These are phyloP conservation scores for Poecilus cupreus DNA, from an alignment of 2,888 invertebrate species.

Conservation along the genomic window DNA sequence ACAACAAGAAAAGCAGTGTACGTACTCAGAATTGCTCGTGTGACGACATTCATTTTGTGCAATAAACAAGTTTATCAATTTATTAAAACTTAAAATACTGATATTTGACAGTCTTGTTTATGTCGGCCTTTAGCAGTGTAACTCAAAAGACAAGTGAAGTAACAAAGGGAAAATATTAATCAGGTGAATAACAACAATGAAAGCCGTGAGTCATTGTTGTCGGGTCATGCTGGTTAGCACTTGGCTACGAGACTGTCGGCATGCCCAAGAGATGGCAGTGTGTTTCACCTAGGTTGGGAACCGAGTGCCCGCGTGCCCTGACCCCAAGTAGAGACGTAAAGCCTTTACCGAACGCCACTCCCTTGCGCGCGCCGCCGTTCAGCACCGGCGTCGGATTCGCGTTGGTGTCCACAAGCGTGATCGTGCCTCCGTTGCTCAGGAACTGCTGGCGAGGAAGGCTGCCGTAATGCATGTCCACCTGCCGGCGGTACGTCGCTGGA, in stretches of 20 bases:
- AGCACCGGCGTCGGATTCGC: conserved; percentile 69
- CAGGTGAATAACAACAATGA: conserved; percentile 29
- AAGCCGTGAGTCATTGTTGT: conserved; percentile 28
- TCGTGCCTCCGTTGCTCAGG: conserved; percentile 70
- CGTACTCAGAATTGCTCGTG: background rate
- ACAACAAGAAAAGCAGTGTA: conserved; percentile 1
- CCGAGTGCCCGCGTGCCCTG: conserved; percentile 87
- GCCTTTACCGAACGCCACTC: conserved; percentile 85
- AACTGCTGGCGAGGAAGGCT: conserved; percentile 85
- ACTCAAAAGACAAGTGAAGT: background rate
- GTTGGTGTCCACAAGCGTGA: conserved; percentile 69
- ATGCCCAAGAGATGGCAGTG: conserved; percentile 25
- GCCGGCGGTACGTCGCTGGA: conserved; percentile 83
- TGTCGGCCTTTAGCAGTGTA: background rate
- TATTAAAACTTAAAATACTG: background rate
- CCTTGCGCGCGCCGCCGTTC: conserved; percentile 72
- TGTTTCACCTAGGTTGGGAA: conserved; percentile 90
- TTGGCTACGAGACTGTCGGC: background rate
- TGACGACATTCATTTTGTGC: conserved; percentile 24
- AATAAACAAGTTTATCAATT: conserved; percentile 15
- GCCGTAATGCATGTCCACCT: conserved; percentile 85
- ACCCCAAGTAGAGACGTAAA: conserved; percentile 74
- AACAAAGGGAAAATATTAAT: background rate
- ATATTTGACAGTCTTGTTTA: background rate
- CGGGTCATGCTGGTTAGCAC: conserved; percentile 40